phyloP scores from a whole-genome alignment of 1,140 invertebrate species.

The Liolophura sinensis region DNA sequence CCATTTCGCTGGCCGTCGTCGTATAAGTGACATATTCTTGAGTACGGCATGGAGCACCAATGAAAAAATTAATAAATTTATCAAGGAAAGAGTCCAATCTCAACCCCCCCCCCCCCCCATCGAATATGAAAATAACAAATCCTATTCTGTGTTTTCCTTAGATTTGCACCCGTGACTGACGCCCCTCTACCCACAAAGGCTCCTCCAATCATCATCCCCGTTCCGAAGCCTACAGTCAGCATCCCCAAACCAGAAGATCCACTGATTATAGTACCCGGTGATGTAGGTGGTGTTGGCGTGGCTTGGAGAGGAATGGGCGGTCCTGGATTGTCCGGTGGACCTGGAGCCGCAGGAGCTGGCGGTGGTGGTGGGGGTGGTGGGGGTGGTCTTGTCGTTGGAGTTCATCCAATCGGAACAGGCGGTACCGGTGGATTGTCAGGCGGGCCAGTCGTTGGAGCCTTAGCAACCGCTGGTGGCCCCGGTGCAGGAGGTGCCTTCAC shows the following conservation, averaged over 20 bases:
- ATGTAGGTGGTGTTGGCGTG: slow-evolving; percentile 28
- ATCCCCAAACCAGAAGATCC: slow-evolving; percentile 6
- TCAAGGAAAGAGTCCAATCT: too few relatives aligned
- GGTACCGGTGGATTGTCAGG: slow-evolving; percentile 10
- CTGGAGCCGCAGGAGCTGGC: slow-evolving; percentile 17
- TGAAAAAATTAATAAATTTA: too few relatives aligned
- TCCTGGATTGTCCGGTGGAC: slow-evolving; percentile 4
- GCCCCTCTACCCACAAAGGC: too few relatives aligned
- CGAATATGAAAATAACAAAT: too few relatives aligned
- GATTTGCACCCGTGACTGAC: too few relatives aligned
- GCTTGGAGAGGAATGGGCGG: neutral
- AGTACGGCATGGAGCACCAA: too few relatives aligned
- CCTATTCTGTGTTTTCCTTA: too few relatives aligned
- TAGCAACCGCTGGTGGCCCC: neutral
- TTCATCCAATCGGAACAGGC: slow-evolving; percentile 4
- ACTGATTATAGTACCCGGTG: slow-evolving; percentile 14
- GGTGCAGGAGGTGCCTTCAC: slow-evolving; percentile 9
- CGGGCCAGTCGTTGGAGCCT: neutral
- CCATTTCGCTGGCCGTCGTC: too few relatives aligned
- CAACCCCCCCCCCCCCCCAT: too few relatives aligned
- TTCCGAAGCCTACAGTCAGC: neutral
- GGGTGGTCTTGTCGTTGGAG: slow-evolving; percentile 12
- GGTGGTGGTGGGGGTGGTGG: slow-evolving; percentile 6
- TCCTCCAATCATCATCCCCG: too few relatives aligned
- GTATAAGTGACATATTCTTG: too few relatives aligned